A percentile compares a stretch with the other conserved stretches of the same genome.
Conservation (phyloP, 1,140 invertebrate species). For the Campoletis sonorensis region DNA sequence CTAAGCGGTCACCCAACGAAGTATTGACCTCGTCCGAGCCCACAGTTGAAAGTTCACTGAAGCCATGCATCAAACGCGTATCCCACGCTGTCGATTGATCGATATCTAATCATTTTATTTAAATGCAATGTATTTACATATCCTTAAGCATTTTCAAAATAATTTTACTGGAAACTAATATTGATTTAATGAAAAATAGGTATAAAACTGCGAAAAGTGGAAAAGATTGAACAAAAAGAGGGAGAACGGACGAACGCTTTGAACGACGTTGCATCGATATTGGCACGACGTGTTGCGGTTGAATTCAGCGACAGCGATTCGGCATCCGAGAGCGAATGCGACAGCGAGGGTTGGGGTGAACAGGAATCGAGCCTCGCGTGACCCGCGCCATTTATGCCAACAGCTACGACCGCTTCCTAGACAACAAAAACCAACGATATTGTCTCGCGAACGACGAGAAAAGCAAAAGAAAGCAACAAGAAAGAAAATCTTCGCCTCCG, state of each 20-base stretch:
- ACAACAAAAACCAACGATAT: constrained; percentile 41
- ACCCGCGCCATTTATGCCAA: constrained; percentile 69
- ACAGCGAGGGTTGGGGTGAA: constrained; percentile 84
- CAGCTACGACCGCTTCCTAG: constrained; percentile 67
- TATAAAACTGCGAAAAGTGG: constrained; percentile 94
- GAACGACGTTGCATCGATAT: constrained; percentile 96
- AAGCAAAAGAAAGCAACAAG: constrained; percentile 10
- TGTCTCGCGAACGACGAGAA: constrained; percentile 9
- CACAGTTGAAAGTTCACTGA: too few species aligned
- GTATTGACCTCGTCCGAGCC: too few species aligned
- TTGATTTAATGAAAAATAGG: constrained; percentile 77
- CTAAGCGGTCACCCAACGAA: too few species aligned
- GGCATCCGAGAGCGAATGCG: constrained; percentile 85
- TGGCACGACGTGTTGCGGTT: constrained; percentile 94
- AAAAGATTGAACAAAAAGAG: constrained; percentile 90
- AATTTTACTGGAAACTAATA: neutral
- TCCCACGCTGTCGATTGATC: too few species aligned
- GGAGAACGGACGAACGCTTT: constrained; percentile 85
- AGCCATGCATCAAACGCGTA: too few species aligned
- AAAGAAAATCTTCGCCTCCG: neutral
- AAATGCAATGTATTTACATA: neutral
- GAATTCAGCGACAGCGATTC: constrained; percentile 96
- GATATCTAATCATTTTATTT: too few species aligned
- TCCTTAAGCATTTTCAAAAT: constrained; percentile 39
- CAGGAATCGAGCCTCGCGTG: constrained; percentile 80